phyloP scores from a whole-genome alignment of 1,140 invertebrate species.

The Aplysia californica region DNA sequence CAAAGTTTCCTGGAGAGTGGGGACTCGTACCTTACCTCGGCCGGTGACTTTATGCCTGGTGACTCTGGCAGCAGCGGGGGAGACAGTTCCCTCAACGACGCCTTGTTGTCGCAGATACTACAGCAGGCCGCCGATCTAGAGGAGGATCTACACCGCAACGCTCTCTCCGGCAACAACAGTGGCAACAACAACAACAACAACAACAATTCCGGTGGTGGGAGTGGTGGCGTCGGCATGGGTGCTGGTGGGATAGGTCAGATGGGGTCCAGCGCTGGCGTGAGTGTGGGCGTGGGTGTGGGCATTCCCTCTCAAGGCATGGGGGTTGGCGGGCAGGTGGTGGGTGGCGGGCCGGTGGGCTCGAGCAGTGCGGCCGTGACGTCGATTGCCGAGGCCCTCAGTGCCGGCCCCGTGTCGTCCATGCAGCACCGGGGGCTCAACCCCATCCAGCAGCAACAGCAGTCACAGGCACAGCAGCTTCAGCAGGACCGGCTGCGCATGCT shows the following conservation, averaged over 20 bases:
- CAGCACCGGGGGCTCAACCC: too few relatives aligned
- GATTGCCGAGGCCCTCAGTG: too few relatives aligned
- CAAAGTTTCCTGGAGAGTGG: constrained; percentile 8
- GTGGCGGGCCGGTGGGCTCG: too few relatives aligned
- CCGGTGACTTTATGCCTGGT: constrained; percentile 4
- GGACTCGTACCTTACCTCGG: not conserved
- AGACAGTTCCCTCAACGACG: constrained; percentile 44
- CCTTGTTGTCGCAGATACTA: constrained; percentile 56
- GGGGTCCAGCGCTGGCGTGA: too few relatives aligned
- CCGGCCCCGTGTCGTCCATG: not conserved
- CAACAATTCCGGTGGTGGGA: not conserved
- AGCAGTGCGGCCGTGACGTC: too few relatives aligned
- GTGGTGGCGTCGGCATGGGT: too few relatives aligned
- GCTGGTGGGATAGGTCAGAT: too few relatives aligned
- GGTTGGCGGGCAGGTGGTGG: too few relatives aligned
- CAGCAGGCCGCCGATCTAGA: constrained; percentile 61
- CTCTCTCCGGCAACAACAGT: constrained; percentile 7
- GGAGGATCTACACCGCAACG: constrained; percentile 42
- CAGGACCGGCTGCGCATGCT: not conserved
- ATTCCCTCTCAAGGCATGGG: too few relatives aligned
- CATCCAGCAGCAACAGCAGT: constrained; percentile 11
- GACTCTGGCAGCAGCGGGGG: constrained; percentile 11
- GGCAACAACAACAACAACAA: not conserved
- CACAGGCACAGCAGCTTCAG: not conserved
- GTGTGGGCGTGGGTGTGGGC: too few relatives aligned